Conservation (phyloP, 2,113 vertebrate species). For the Mungos mungo region DNA sequence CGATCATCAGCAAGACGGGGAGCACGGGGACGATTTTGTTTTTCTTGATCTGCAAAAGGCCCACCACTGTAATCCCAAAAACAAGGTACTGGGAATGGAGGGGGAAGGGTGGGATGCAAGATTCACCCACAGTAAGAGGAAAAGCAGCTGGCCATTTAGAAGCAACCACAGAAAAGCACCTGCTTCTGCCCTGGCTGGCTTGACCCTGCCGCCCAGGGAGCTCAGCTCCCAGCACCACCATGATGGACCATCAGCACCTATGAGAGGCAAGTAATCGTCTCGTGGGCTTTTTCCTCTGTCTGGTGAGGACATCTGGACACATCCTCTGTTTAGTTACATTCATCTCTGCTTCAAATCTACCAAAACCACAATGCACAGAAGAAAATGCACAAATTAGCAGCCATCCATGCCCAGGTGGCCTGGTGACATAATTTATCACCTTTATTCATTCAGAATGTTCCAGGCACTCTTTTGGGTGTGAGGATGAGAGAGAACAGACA, state of each 20-base stretch:
- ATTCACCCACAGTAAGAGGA: background rate
- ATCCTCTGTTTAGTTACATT: too few species aligned
- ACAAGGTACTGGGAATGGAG: rapidly evolving
- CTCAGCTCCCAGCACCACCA: background rate
- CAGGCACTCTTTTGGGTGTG: background rate
- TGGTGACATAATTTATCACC: background rate
- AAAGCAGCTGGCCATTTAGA: background rate
- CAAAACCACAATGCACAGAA: background rate
- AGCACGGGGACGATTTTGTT: background rate
- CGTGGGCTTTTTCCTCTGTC: background rate
- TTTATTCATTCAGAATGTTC: background rate
- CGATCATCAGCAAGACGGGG: conserved; percentile 22
- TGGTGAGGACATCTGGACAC: too few species aligned
- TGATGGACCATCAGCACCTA: too few species aligned
- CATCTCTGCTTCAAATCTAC: background rate
- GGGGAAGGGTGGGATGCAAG: background rate
- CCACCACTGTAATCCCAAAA: background rate
- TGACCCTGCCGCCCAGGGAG: background rate
- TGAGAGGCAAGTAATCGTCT: rapidly evolving
- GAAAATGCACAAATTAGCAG: background rate
- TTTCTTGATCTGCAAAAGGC: background rate
- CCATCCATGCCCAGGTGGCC: rapidly evolving
- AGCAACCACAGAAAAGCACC: background rate
- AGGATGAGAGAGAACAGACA: background rate
- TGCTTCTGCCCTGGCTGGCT: background rate